phyloP scores from a whole-genome alignment of 2,797 vertebrate species.

The Protosalanx chinensis region DNA sequence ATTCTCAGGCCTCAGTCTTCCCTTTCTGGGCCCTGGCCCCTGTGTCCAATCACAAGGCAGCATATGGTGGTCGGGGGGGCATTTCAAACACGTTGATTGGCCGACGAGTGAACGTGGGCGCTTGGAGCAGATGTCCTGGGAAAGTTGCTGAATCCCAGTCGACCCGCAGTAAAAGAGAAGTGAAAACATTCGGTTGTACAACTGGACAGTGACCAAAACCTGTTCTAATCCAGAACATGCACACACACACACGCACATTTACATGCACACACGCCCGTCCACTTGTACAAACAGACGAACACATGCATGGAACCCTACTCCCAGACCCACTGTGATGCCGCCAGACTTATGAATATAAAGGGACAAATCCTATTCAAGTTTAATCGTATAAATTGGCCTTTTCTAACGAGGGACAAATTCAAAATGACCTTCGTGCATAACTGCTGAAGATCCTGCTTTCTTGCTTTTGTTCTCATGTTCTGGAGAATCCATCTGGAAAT shows the following conservation, averaged over 20 bases:
- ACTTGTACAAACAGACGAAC: constrained; percentile 52
- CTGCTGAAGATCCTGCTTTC: constrained; percentile 19
- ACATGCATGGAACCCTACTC: constrained; percentile 41
- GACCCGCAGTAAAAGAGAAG: constrained; percentile 70
- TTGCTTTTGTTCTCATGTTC: constrained; percentile 22
- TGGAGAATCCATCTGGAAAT: constrained; percentile 34
- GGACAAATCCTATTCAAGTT: constrained; percentile 14
- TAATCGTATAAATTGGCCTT: constrained; percentile 3
- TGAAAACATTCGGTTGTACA: constrained; percentile 75
- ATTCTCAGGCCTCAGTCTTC: constrained; percentile 79
- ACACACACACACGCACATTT: constrained; percentile 32
- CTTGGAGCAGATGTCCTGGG: constrained; percentile 83
- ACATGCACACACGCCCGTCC: constrained; percentile 15
- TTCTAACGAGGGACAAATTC: constrained; percentile 16
- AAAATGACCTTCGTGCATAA: constrained; percentile 20
- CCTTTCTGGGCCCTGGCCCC: constrained; percentile 73
- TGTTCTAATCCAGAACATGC: constrained; percentile 61
- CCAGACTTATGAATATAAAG: constrained; percentile 36
- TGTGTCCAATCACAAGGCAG: constrained; percentile 62
- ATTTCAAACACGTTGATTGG: constrained; percentile 64
- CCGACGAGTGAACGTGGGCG: constrained; percentile 67
- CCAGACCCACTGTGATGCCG: constrained; percentile 26
- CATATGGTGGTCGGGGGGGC: constrained; percentile 49
- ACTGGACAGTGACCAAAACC: constrained; percentile 76
- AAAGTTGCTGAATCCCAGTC: constrained; percentile 79